These are phyloP conservation scores for Iguana delicatissima DNA, from an alignment of 2,797 vertebrate genomes.

Conservation along the genomic window DNA sequence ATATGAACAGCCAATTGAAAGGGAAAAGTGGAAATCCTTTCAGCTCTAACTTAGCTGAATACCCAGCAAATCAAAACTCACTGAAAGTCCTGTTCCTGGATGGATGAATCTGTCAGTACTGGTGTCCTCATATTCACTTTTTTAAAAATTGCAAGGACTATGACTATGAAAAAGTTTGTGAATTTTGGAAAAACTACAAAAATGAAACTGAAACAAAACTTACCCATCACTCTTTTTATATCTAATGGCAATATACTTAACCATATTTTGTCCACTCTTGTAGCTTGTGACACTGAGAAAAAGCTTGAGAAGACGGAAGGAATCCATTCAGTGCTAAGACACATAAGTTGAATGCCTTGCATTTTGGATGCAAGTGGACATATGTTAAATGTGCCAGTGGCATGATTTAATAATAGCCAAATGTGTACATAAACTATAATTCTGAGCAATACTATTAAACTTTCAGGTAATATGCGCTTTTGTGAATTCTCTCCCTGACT, in stretches of 20 bases:
- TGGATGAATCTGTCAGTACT: no score
- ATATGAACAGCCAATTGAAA: no score
- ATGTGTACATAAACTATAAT: not conserved
- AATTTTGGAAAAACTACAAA: no score
- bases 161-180: no score
- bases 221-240: not conserved
- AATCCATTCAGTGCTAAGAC: not conserved
- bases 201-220: not conserved
- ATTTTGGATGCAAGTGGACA: not conserved
- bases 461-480: not conserved
- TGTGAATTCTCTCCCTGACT: not conserved
- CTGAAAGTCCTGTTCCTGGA: no score
- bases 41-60: no score
- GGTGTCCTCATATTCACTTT: no score
- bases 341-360: not conserved
- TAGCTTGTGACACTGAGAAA: no score
- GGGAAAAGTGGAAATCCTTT: no score
- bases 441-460: not conserved
- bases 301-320: not conserved
- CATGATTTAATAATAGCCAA: constrained; percentile 9
- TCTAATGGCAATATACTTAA: not conserved
- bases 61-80: no score
- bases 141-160: no score
- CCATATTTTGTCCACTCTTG: not conserved
- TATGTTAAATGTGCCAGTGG: not conserved